Evolutionary conservation across 2,797 vertebrate species (phyloP).

Genomic region (Pseudotriccus pelzelni): DNA sequence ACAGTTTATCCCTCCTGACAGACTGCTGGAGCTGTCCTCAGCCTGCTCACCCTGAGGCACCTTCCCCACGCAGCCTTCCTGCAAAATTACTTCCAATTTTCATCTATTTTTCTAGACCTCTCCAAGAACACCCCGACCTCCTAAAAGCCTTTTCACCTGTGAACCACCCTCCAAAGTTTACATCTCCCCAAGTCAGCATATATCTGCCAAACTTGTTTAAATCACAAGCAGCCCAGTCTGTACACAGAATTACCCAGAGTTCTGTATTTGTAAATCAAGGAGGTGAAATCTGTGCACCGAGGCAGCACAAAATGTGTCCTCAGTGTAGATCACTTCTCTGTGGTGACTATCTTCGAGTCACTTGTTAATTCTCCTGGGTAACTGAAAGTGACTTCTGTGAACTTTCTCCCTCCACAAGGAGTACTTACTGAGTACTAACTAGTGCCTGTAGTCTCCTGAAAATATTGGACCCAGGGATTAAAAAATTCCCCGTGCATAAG

Average conservation of each 20-base stretch:
- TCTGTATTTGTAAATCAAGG: slow-evolving; percentile 46
- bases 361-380: slow-evolving; percentile 56
- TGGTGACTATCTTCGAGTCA: slow-evolving; percentile 66
- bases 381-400: slow-evolving; percentile 61
- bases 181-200: neutral
- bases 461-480: neutral
- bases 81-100: neutral
- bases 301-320: slow-evolving; percentile 27
- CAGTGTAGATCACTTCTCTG: slow-evolving; percentile 19
- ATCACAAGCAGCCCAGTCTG: neutral
- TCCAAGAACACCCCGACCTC: neutral
- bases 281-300: slow-evolving; percentile 38
- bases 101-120: neutral
- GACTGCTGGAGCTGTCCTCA: neutral
- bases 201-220: slow-evolving; percentile 12
- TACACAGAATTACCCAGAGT: neutral
- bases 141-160: neutral
- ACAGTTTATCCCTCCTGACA: neutral
- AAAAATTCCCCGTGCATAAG: neutral
- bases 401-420: slow-evolving; percentile 6
- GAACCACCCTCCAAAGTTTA: neutral
- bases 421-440: neutral
- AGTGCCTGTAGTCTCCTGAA: neutral
- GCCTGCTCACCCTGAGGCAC: neutral
- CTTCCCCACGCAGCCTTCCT: neutral